Base-by-base conservation (phyloP, 2,888 invertebrate genomes). In the Phengaris alcon region DNA sequence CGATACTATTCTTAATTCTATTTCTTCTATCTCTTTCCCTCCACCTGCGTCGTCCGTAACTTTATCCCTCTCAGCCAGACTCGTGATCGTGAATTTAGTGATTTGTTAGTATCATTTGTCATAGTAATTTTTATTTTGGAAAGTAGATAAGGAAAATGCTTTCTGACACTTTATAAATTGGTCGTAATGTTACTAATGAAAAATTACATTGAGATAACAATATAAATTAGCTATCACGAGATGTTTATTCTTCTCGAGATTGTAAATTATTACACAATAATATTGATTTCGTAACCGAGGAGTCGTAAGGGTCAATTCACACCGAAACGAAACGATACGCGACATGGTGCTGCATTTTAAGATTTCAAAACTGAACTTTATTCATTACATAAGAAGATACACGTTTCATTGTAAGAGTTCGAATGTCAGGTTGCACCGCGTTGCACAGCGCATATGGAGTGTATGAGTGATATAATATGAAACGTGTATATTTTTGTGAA, bases 1-100 rank as follows among this genome's bases (percentile, higher is more conserved):
- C 81, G 89, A 90, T 90, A 87, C 85, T 82, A 88, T 87, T 88
- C 87, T 86, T 88, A 90, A 90, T 89, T 88, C 84, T 85, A 87
- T 87, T 84, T 84, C 80, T 82, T 81, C 80, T 78, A 79, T 80
- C 79, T 78, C 80, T 77, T 75, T 79, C 75, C 76, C 79, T 78
- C 77, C 82, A 84, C 82, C 82, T 75, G 76, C 84, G 82, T 73
- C 68, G 57, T 22, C 74, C n/a, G 75, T 80, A 80, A 77, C 12
- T 74, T 78, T 75, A 68, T 81, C 82, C 78, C 77, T 59, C 70
- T 85, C 82, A 77, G 79, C 75, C 75, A 75, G 77, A 82, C 82
- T 81, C 84, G 82, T 83, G 84, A 82, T 81, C 82, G 79, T 83
- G 82, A 85, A 79, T 78, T 79, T 79, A 79, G 80, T 80, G 85